These are phyloP conservation scores for Brachyrhaphis roseni DNA, from an alignment of 2,797 vertebrate species.

Conservation along the genomic window DNA sequence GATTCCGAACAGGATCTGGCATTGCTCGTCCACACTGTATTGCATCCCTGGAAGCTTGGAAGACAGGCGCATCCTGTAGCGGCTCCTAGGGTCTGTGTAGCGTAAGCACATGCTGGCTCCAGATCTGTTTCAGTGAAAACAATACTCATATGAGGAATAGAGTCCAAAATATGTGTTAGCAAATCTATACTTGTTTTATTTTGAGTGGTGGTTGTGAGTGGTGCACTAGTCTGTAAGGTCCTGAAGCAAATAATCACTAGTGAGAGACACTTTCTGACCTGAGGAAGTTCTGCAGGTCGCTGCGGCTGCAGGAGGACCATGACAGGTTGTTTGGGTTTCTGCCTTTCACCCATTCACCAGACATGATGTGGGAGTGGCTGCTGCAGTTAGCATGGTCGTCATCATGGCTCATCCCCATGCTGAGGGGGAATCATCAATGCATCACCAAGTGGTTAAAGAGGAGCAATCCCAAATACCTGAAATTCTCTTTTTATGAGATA, in stretches of 20 bases:
- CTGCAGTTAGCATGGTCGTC: slow-evolving; percentile 91
- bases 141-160: background rate
- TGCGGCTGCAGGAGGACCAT: slow-evolving; percentile 95
- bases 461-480: background rate
- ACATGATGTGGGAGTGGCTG: slow-evolving; percentile 96
- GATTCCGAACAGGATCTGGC: slow-evolving; percentile 96
- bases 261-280: slow-evolving; percentile 80
- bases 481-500: background rate
- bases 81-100: slow-evolving; percentile 89
- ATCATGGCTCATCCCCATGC: slow-evolving; percentile 97
- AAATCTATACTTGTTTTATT: background rate
- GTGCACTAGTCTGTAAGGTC: background rate
- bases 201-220: background rate
- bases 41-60: slow-evolving; percentile 97
- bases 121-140: slow-evolving; percentile 79
- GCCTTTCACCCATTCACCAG: slow-evolving; percentile 98
- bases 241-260: background rate
- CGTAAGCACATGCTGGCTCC: slow-evolving; percentile 91
- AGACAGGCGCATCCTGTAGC: slow-evolving; percentile 84
- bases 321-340: slow-evolving; percentile 95
- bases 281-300: slow-evolving; percentile 94
- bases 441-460: background rate
- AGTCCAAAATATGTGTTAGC: background rate
- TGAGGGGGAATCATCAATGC: slow-evolving; percentile 56
- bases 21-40: slow-evolving; percentile 95